phyloP scores from a whole-genome alignment of 92 coral and sea anemone species.

The Paragorgia papillata region DNA sequence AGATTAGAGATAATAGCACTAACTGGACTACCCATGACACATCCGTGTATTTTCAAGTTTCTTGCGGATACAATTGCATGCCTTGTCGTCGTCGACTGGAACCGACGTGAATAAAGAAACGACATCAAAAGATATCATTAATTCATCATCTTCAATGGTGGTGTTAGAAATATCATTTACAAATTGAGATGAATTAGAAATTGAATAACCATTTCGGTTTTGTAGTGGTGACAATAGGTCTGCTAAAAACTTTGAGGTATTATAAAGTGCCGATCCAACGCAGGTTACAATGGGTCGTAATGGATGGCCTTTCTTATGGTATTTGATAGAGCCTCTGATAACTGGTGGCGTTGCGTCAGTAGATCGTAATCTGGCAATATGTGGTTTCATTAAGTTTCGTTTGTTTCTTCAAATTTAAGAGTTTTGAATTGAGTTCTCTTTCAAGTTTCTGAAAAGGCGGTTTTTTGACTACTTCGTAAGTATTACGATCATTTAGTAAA shows the following conservation, averaged over 20 bases:
- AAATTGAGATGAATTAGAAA: slow-evolving; percentile 37
- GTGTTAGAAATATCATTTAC: slow-evolving; percentile 14
- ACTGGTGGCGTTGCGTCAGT: slow-evolving; percentile 36
- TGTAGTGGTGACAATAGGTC: slow-evolving; percentile 29
- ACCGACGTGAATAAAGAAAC: slow-evolving; percentile 39
- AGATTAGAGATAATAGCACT: too few relatives aligned
- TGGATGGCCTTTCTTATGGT: slow-evolving; percentile 27
- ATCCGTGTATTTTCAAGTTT: too few relatives aligned
- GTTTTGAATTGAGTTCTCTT: slow-evolving; percentile 31
- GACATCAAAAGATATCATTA: slow-evolving; percentile 57
- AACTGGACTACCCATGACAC: too few relatives aligned
- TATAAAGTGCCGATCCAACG: slow-evolving; percentile 39
- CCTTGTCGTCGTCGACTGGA: slow-evolving; percentile 34
- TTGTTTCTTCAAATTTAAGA: slow-evolving; percentile 28
- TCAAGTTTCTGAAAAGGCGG: slow-evolving; percentile 33
- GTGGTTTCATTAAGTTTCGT: slow-evolving; percentile 46
- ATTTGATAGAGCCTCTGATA: slow-evolving; percentile 35
- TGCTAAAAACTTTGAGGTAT: slow-evolving; percentile 38
- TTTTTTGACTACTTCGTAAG: slow-evolving; percentile 7
- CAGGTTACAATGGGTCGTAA: slow-evolving; percentile 51
- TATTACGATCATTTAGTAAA: slow-evolving; percentile 32
- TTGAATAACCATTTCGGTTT: slow-evolving; percentile 23
- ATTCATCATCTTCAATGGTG: slow-evolving; percentile 35
- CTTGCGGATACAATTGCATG: slow-evolving; percentile 27
- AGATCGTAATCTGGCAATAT: slow-evolving; percentile 43